Evolutionary conservation across 2,113 vertebrate genomes (phyloP), one percentile per base, ranked within the genome.

Genomic region (Solea solea): DNA sequence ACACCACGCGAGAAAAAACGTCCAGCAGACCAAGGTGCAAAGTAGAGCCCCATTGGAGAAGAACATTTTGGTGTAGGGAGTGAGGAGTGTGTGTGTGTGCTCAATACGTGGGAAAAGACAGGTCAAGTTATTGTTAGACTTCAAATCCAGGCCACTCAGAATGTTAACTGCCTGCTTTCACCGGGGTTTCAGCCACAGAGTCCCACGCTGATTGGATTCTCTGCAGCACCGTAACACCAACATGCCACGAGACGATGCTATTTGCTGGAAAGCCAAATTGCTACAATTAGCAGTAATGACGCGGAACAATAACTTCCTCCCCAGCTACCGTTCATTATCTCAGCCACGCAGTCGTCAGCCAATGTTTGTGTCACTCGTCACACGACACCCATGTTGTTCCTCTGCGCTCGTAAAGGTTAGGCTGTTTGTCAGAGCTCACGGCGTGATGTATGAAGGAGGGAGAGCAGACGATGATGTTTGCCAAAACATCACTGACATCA

Each of bases 91-190:
- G 9, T 50, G 9, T 21, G 12, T 48, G 45, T 48, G 42, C 25
- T 64, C 53, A 45, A n/a, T 16, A 54, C 8, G 42, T 53, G 28
- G 28, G 48, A 28, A 50, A 14, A 74, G 66, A 39, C 11, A 48
- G 55, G 42, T 54, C 40, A 40, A 67, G 78, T 72, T 90, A 87
- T 90, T 90, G 85, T 91, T 90, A 85, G 89, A 83, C 51, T 59
- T 76, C 28, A 74, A 88, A 88, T 85, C 69, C 72, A 88, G 90
- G 88, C 69, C 89, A 84, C 48, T 65, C 64, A 63, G 69, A 78
- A 72, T 60, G 62, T 54, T 64, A 69, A 68, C 65, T 54, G 63
- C 28, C 69, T 60, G 45, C 63, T 78, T 65, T 78, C 67, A 85
- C 84, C 58, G 66, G 59, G 44, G 28, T 15, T 64, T 28, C 44